phyloP scores from a whole-genome alignment of 2,888 invertebrate species.

The Lutraria lutraria region DNA sequence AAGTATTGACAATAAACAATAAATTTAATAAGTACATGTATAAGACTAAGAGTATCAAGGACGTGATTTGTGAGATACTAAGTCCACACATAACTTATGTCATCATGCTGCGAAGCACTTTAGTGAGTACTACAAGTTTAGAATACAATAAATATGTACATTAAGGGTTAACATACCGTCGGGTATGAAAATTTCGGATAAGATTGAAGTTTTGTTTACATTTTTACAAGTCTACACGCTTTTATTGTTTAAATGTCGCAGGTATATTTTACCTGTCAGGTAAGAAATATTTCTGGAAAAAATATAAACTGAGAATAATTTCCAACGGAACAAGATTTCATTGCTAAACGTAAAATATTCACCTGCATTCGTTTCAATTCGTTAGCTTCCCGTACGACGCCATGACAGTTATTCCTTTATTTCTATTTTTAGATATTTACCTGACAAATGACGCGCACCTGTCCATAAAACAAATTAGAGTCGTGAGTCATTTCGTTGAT shows the following conservation, averaged over 20 bases:
- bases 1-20: too few relatives aligned
- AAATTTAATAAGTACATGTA: too few relatives aligned
- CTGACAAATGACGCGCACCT: conserved; percentile 49
- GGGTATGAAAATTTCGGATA: not conserved
- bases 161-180: not conserved
- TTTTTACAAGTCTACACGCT: not conserved
- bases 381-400: conserved; percentile 66
- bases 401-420: conserved; percentile 64
- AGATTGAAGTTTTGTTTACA: not conserved
- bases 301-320: not conserved
- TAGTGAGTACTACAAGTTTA: not conserved
- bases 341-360: not conserved
- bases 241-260: not conserved
- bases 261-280: not conserved
- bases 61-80: too few relatives aligned
- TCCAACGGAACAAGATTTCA: not conserved
- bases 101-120: too few relatives aligned
- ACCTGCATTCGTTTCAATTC: conserved; percentile 36
- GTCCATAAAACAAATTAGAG: conserved; percentile 40
- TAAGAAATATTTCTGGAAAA: not conserved
- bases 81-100: too few relatives aligned
- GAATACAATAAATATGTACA: not conserved
- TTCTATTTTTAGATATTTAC: conserved; percentile 66
- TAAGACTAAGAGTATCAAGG: too few relatives aligned
- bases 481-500: not conserved